Evolutionary conservation across 2,797 vertebrate species (phyloP), one percentile per base, ranked within the genome.

Genomic region (Sebastes oblongus): DNA sequence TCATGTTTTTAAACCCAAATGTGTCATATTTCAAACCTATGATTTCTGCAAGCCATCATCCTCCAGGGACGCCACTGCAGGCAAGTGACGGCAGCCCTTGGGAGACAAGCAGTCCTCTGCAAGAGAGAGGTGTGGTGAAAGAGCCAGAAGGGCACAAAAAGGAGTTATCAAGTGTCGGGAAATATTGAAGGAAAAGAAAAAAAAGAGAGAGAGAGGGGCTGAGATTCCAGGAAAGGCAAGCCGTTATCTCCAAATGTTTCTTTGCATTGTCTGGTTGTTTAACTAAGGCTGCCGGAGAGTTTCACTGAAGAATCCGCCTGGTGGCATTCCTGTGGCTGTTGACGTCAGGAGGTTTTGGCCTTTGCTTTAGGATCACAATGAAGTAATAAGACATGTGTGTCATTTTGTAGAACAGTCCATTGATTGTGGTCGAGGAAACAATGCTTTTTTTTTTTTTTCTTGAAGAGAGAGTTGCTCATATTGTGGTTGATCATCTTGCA

Each of bases 291-390:
- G 86, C 82, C 13, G 62, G 83, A 87, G 86, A 82, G 83, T 89
- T 88, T 72, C 20, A 72, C 70, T 29, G 81, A 92, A 89, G 91
- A 94, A 93, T 94, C 91, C 58, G 92, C 91, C 86, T 87, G 86
- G 92, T 93, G 93, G 92, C 93, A 93, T 93, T 94, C 92, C 91
- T 93, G 92, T 88, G 93, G 94, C 80, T 2, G 76, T 73, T 92
- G 92, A 93, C 89, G 85, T 93, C 92, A 91, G 83, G 84, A 88
- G 91, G 78, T 84, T 90, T 90, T 91, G 86, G 88, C 88, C 80
- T 86, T 86, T 78, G 80, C 88, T 83, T 88, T 20, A 42, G 83
- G 88, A 89, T 92, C 91, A 88, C 92, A 91, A 89, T 92, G 91
- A 93, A 92, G 92, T 93, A 90, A 91, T 88, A 69, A 42, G 88